phyloP scores from a whole-genome alignment of 2,888 invertebrate genomes.

The Sarcophaga caerulescens region DNA sequence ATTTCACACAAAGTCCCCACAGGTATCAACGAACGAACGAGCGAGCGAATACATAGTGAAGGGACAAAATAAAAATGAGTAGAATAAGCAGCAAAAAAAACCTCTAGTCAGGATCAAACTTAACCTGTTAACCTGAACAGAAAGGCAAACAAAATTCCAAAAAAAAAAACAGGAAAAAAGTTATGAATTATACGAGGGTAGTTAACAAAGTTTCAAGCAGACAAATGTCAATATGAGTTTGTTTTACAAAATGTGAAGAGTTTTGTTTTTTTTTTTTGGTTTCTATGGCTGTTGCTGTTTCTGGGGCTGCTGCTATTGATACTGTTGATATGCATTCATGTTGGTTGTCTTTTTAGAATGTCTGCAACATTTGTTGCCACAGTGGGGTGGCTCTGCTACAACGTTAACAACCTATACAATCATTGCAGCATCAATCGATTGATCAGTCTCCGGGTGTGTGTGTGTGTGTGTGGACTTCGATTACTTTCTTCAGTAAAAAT shows the following conservation, averaged over 20 bases:
- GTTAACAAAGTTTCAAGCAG: constrained; percentile 15
- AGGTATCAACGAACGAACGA: constrained; percentile 21
- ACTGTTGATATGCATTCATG: constrained; percentile 51
- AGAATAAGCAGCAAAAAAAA: constrained; percentile 14
- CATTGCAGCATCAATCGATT: constrained; percentile 25
- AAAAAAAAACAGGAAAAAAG: too few species aligned
- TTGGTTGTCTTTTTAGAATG: constrained; percentile 56
- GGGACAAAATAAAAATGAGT: constrained; percentile 8
- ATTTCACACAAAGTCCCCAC: constrained; percentile 60
- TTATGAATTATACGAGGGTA: constrained; percentile 51
- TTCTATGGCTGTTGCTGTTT: constrained; percentile 17
- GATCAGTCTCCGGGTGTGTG: constrained; percentile 6
- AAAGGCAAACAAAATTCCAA: neutral
- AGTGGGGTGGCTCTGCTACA: constrained; percentile 52
- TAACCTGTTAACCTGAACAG: constrained; percentile 62
- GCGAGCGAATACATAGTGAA: neutral
- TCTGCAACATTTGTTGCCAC: constrained; percentile 60
- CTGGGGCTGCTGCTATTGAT: constrained; percentile 15
- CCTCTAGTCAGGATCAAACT: constrained; percentile 58
- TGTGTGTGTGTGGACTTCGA: neutral
- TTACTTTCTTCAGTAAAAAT: constrained; percentile 60
- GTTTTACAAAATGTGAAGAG: neutral
- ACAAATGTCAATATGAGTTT: neutral
- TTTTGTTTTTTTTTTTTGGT: neutral
- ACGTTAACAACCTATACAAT: neutral